Conservation (phyloP, 2,797 vertebrate genomes). For the Pipistrellus kuhlii region DNA sequence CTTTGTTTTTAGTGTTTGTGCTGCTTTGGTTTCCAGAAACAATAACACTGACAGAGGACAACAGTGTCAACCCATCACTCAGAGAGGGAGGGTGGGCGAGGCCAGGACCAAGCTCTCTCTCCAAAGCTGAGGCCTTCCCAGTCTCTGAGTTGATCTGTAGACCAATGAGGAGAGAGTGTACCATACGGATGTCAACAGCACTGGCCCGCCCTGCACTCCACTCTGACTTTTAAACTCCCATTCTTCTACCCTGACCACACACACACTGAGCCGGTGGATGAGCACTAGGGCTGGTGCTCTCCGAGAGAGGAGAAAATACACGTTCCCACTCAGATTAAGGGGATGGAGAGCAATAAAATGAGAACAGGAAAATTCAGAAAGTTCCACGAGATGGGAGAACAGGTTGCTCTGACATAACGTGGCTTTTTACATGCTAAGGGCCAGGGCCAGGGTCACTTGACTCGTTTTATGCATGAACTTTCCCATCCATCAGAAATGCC, state of each 20-base stretch:
- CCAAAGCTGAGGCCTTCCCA: conserved; percentile 24
- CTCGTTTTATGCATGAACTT: conserved; percentile 30
- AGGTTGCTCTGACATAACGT: neutral
- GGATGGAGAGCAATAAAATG: neutral
- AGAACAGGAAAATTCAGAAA: neutral
- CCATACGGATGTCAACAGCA: neutral
- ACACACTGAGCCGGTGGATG: neutral
- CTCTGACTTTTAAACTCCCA: neutral
- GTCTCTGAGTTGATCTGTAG: conserved; percentile 37
- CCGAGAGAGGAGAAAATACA: neutral
- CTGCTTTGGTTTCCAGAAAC: neutral
- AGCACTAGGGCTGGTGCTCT: neutral
- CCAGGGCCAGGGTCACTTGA: neutral
- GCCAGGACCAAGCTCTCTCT: neutral
- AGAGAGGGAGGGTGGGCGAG: fast-evolving
- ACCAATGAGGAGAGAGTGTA: neutral
- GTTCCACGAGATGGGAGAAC: neutral
- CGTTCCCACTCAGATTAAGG: neutral
- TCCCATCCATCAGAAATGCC: fast-evolving
- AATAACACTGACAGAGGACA: neutral
- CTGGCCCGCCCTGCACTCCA: conserved; percentile 14
- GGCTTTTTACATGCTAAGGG: neutral
- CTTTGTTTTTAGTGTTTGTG: neutral
- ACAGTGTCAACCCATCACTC: neutral
- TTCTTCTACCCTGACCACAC: neutral